Evolutionary conservation across 2,888 invertebrate species (phyloP).

Genomic region (Tryphoninae sp.): DNA sequence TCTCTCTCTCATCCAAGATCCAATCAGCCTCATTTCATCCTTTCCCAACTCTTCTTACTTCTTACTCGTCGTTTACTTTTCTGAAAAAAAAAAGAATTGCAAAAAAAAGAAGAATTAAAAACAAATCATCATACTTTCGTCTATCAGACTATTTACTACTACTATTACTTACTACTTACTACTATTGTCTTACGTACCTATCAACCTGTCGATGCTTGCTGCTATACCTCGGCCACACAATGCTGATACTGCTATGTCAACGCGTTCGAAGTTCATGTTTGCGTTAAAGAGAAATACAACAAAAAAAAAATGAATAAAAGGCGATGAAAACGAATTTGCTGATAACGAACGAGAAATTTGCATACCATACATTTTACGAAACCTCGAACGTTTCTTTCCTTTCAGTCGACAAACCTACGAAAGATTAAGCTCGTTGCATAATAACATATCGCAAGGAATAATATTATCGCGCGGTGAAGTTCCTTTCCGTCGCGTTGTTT

Average conservation of each 20-base stretch:
- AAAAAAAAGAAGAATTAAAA: conserved; percentile 16
- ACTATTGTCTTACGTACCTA: conserved; percentile 75
- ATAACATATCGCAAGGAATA: neutral
- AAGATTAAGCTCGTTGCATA: conserved; percentile 13
- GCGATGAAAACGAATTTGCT: too few species aligned
- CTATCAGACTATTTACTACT: conserved; percentile 34
- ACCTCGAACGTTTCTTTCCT: conserved; percentile 67
- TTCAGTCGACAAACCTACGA: conserved; percentile 58
- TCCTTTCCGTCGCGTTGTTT: conserved; percentile 30
- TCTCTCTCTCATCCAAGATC: conserved; percentile 23
- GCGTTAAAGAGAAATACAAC: conserved; percentile 13
- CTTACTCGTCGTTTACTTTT: conserved; percentile 37
- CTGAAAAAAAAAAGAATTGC: conserved; percentile 12
- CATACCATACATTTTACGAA: conserved; percentile 48
- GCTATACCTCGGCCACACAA: conserved; percentile 79
- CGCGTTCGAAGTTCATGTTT: conserved; percentile 74
- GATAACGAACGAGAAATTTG: neutral
- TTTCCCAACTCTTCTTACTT: conserved; percentile 21
- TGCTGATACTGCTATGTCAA: conserved; percentile 79
- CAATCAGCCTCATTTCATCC: neutral
- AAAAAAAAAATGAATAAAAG: too few species aligned
- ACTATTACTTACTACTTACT: conserved; percentile 50
- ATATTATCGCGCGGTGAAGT: conserved; percentile 20
- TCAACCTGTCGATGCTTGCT: conserved; percentile 80
- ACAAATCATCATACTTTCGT: conserved; percentile 40